Conservation (phyloP, 2,888 invertebrate species). For the Epinotia ramella region DNA sequence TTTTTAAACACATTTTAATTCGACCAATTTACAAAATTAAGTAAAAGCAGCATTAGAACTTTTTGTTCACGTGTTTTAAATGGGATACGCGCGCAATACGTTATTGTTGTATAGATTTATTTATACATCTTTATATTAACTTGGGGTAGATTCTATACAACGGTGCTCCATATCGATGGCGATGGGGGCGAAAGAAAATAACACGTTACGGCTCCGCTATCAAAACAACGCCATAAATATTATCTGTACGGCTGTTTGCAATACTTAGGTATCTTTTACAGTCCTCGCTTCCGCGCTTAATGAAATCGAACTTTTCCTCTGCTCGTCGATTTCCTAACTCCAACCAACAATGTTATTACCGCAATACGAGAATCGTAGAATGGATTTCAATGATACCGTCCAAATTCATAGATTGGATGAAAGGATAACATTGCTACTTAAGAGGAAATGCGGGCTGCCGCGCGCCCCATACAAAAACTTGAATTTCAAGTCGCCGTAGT, state of each 20-base stretch:
- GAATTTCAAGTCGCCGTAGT: too few relatives aligned
- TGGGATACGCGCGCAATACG: too few relatives aligned
- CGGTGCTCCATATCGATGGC: conserved; percentile 38
- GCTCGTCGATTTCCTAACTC: conserved; percentile 30
- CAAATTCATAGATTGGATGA: conserved; percentile 17
- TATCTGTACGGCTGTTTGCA: conserved; percentile 58
- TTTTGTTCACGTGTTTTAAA: too few relatives aligned
- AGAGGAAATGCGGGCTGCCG: too few relatives aligned
- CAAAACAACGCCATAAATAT: conserved; percentile 74
- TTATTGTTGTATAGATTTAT: too few relatives aligned
- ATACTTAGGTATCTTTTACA: conserved; percentile 60
- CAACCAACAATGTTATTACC: conserved; percentile 29
- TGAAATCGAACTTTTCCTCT: conserved; percentile 44
- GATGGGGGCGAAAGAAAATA: conserved; percentile 58
- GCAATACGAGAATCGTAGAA: too few relatives aligned
- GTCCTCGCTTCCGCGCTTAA: conserved; percentile 51
- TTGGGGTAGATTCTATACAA: background rate
- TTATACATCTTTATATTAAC: background rate
- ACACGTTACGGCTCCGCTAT: conserved; percentile 57
- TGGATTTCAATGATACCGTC: conserved; percentile 27
- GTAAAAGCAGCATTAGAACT: too few relatives aligned
- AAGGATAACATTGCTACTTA: conserved; percentile 1
- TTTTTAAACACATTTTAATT: too few relatives aligned
- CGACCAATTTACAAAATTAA: too few relatives aligned
- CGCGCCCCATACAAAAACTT: too few relatives aligned